phyloP scores from a whole-genome alignment of 2,888 invertebrate species.

The Lepidochrysops patricia region DNA sequence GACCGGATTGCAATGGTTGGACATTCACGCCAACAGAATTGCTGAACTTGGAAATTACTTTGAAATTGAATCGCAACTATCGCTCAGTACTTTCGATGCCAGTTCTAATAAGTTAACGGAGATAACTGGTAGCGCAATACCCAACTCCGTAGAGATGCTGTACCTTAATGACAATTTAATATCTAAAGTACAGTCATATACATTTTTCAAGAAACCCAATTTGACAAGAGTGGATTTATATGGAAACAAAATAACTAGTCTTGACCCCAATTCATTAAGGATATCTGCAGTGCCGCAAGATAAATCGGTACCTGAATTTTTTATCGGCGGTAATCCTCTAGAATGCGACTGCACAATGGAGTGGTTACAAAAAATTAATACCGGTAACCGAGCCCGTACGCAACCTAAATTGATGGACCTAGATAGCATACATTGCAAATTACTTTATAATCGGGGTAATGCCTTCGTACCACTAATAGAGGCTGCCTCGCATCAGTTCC shows the following conservation, averaged over 20 bases:
- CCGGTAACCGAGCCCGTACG: conserved; percentile 81
- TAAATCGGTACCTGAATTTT: conserved; percentile 85
- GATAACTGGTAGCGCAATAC: conserved; percentile 87
- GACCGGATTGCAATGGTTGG: conserved; percentile 87
- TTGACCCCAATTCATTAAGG: conserved; percentile 83
- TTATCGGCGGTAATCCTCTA: conserved; percentile 89
- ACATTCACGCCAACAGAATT: conserved; percentile 89
- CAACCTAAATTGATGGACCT: conserved; percentile 89
- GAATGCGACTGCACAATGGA: conserved; percentile 94
- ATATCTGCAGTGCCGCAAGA: conserved; percentile 84
- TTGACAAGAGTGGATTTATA: conserved; percentile 86
- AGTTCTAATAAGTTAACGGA: conserved; percentile 87
- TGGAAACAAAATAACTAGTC: conserved; percentile 84
- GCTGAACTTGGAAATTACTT: conserved; percentile 88
- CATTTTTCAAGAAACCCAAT: conserved; percentile 90
- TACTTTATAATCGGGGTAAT: conserved; percentile 84
- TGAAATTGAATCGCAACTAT: conserved; percentile 86
- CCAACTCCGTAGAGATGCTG: conserved; percentile 86
- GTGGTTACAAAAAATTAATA: conserved; percentile 89
- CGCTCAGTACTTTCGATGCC: conserved; percentile 86
- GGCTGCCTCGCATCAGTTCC: conserved; percentile 86
- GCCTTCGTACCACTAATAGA: conserved; percentile 84
- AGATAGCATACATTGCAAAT: conserved; percentile 86
- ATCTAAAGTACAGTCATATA: conserved; percentile 87
- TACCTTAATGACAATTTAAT: conserved; percentile 88